Base-by-base conservation (phyloP, 2,888 invertebrate genomes). In the Aspidiotus destructor region DNA sequence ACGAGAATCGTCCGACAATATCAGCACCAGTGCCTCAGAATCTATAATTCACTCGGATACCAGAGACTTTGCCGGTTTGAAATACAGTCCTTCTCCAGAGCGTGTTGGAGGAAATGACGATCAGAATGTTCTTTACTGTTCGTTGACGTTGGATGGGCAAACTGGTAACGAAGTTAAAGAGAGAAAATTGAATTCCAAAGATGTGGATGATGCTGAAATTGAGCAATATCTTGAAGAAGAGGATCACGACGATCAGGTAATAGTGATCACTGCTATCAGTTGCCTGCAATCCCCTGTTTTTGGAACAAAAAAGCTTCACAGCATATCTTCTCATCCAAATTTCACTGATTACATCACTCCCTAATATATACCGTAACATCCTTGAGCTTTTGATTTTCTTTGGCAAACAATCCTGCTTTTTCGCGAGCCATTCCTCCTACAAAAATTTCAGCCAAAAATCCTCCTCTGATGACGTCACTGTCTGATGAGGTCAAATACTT, bases 11-110 rank as follows among this genome's bases (percentile, higher is more conserved):
- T 60, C 60, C 60, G 68, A 68, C 52, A 67, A 67, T 28, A 52
- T 68, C 40, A 68, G 68, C 55, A 61, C 68, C 17, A 68, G 68
- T 55, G 62, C 61, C 55, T 68, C 68, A 11, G 68, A 68, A 17
- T 62, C 68, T 28, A 28, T 68, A 8, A 40, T 60, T 15, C n/a
- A 57, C 16, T 10, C n/a, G 7, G 44, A 58, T 17, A 64, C 40
- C 16, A n/a, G 16, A 15, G n/a, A 44, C 44, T 44, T 52, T 9
- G 17, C 10, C 15, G 55, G 42, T 52, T 15, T 8, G 48, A 48
- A 48, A 13, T 48, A 48, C 62, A 55, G 41, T 15, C 48, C 41
- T 28, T 54, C 62, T 10, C 11, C 57, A 17, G 61, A 68, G 42
- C 15, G 7, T 16, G 11, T 28, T 10, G 9, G 44, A 7, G 11